Evolutionary conservation across 2,888 invertebrate genomes (phyloP), one percentile per base, ranked within the genome.

Genomic region (Leucophenga montana): DNA sequence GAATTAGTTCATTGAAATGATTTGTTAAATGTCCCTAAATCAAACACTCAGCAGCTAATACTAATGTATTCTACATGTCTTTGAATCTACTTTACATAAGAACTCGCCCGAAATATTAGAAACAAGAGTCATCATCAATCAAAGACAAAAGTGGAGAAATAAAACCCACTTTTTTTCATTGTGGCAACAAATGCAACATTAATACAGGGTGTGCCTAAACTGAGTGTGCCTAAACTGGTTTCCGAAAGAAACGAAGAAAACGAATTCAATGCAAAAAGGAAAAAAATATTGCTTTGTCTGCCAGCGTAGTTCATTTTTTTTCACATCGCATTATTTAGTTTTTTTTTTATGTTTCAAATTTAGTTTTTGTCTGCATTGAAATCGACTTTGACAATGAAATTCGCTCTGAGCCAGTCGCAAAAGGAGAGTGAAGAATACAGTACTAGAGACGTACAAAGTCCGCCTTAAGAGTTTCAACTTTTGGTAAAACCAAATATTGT

Each of bases 361-460:
- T 14, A 6, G 27, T 14, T 22, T 59, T 59, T 59, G 59, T 39
- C 61, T 44, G 61, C 61, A 3, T 48, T 64, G 20, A 67, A 57
- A 59, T 20, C 79, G 84, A 82, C 84, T 82, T 82, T 82, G 82
- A 84, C 82, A 82, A 84, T 82, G 82, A 82, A 84, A 79, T 84
- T 77, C 50, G 81, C 83, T 81, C 81, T 77, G 77, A 83, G 84
- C 78, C 70, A 69, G 70, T 64, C 72, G 70, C 72, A 77, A 62
- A 69, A 73, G 22, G 22, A 13, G 20, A 54, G 13, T 18, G 20
- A 31, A 57, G 27, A 39, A 61, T 22, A 18, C 31, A 64, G 20
- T 6, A 27, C 20, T 11, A 64, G 48, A 46, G 62, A 48, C 14
- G n/a, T 6, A 48, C 39, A 11, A 39, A 11, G 39, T 8, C 1